phyloP scores from a whole-genome alignment of 1,140 invertebrate species.

The Heterodera carotae region DNA sequence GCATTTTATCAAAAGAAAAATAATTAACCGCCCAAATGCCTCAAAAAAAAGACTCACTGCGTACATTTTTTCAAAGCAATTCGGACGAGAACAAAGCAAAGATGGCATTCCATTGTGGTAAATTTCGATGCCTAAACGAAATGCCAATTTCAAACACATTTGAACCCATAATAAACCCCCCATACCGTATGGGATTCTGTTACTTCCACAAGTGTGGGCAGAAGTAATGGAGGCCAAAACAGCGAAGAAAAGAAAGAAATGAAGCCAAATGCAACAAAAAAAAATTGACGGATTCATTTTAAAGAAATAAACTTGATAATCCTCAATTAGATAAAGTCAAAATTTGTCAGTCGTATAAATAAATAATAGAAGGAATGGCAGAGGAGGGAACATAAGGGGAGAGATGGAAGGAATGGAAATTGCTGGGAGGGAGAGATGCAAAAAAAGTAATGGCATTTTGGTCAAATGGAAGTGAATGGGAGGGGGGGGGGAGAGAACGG shows the following conservation, averaged over 20 bases:
- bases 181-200: slow-evolving; percentile 38
- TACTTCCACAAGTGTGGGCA: slow-evolving; percentile 42
- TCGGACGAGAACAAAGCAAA: slow-evolving; percentile 58
- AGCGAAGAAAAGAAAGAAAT: not conserved
- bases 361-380: not conserved
- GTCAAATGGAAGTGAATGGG: too few species aligned
- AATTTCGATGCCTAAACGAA: slow-evolving; percentile 50
- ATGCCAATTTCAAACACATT: slow-evolving; percentile 27
- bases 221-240: not conserved
- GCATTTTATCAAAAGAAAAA: slow-evolving; percentile 19
- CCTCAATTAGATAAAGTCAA: not conserved
- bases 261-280: slow-evolving; percentile 24
- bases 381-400: not conserved
- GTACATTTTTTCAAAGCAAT: slow-evolving; percentile 63
- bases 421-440: not conserved
- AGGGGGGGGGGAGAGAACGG: too few species aligned
- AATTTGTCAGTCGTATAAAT: not conserved
- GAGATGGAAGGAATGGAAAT: not conserved
- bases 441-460: not conserved
- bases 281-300: not conserved
- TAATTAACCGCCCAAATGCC: slow-evolving; percentile 18
- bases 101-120: slow-evolving; percentile 57
- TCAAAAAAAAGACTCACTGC: slow-evolving; percentile 45
- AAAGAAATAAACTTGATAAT: not conserved
- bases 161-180: too few species aligned